Evolutionary conservation across 2,888 invertebrate species (phyloP).

Genomic region (Drosophila nigritarsus): DNA sequence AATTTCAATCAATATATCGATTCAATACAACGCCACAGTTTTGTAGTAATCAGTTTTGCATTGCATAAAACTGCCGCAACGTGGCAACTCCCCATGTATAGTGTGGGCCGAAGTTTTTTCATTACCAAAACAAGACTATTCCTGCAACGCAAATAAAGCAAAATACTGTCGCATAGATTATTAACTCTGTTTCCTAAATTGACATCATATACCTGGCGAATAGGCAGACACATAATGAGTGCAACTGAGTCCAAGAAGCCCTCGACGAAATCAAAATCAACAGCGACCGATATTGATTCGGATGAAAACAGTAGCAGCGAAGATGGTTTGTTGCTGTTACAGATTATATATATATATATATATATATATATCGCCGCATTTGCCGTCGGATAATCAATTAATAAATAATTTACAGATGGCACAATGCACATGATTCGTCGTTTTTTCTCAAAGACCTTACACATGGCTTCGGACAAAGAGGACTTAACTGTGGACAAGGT

Average conservation of each 20-base stretch:
- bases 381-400: slow-evolving; percentile 19
- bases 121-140: slow-evolving; percentile 26
- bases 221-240: slow-evolving; percentile 31
- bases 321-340: slow-evolving; percentile 24
- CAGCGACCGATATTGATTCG: slow-evolving; percentile 27
- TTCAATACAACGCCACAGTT: neutral
- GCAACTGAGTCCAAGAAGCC: neutral
- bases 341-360: slow-evolving; percentile 2
- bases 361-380: slow-evolving; percentile 10
- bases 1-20: neutral
- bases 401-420: slow-evolving; percentile 62
- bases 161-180: slow-evolving; percentile 9
- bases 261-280: slow-evolving; percentile 6
- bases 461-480: slow-evolving; percentile 83
- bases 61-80: neutral
- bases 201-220: neutral
- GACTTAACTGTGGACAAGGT: slow-evolving; percentile 59
- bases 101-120: slow-evolving; percentile 17
- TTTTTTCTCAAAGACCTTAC: slow-evolving; percentile 89
- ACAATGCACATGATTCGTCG: slow-evolving; percentile 88
- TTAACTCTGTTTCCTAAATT: neutral
- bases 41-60: slow-evolving; percentile 25
- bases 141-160: slow-evolving; percentile 13
- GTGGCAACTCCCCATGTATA: slow-evolving; percentile 36
- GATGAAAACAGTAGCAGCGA: slow-evolving; percentile 28